A percentile compares a stretch with the other conserved stretches of the same genome.
Conservation (phyloP, 2,797 vertebrate species). For the Bradypodion pumilum region DNA sequence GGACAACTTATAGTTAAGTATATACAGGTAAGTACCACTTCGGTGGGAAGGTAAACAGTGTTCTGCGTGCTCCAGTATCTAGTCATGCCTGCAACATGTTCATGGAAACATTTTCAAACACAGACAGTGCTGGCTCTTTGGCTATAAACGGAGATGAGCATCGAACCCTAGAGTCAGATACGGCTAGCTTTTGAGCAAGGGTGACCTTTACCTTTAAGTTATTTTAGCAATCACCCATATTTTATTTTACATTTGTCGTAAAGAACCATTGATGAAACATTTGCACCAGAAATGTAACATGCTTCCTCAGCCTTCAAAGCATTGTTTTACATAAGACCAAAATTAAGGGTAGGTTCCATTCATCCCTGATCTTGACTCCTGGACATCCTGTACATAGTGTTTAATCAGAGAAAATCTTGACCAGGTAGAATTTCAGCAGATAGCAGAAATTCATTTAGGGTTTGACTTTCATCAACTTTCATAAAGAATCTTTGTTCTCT, state of each 20-base stretch:
- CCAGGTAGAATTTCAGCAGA: background rate
- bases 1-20: too few relatives aligned
- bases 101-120: too few relatives aligned
- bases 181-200: too few relatives aligned
- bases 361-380: background rate
- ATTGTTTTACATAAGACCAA: background rate
- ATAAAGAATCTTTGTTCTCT: slow-evolving; percentile 34
- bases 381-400: background rate
- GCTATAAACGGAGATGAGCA: too few relatives aligned
- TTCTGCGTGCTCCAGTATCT: too few relatives aligned
- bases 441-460: slow-evolving; percentile 34
- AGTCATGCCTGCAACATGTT: too few relatives aligned
- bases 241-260: background rate
- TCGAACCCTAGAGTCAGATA: too few relatives aligned
- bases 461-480: slow-evolving; percentile 34
- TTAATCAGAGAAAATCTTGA: slow-evolving; percentile 10
- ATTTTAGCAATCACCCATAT: background rate
- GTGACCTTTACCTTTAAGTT: too few relatives aligned
- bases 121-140: too few relatives aligned
- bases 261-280: background rate
- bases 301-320: background rate
- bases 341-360: background rate
- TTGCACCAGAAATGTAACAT: background rate
- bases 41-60: too few relatives aligned
- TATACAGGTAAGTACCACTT: too few relatives aligned